Evolutionary conservation across 2,888 invertebrate genomes (phyloP).

Genomic region (Ryuthela nishihirai): DNA sequence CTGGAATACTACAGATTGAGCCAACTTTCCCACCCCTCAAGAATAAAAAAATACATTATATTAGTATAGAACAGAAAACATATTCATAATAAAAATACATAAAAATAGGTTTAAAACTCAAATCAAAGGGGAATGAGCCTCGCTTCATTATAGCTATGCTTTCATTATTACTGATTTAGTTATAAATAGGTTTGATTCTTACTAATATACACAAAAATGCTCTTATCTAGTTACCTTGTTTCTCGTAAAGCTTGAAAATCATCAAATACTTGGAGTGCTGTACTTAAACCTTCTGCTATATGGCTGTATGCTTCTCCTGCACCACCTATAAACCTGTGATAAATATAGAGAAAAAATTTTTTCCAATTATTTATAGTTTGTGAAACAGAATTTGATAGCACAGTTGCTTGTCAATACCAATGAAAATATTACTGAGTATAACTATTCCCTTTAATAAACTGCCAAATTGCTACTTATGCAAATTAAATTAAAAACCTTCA

Average conservation of each 20-base stretch:
- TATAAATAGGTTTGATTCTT: too few species aligned
- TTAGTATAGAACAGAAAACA: too few species aligned
- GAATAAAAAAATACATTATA: too few species aligned
- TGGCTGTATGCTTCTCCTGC: slow-evolving; percentile 85
- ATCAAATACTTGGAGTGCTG: slow-evolving; percentile 82
- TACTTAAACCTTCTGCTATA: slow-evolving; percentile 82
- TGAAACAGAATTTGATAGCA: neutral
- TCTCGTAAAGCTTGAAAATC: slow-evolving; percentile 60
- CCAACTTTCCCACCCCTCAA: too few species aligned
- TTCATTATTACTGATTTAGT: too few species aligned
- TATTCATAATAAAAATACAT: too few species aligned
- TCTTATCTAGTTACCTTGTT: slow-evolving; percentile 45
- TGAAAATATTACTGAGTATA: neutral
- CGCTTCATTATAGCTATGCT: too few species aligned
- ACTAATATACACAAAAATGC: too few species aligned
- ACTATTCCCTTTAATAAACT: neutral
- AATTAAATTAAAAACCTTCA: neutral
- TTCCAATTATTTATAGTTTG: neutral
- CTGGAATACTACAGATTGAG: too few species aligned
- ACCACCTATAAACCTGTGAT: slow-evolving; percentile 83
- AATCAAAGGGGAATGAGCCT: too few species aligned
- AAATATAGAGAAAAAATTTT: slow-evolving; percentile 34
- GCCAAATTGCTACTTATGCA: neutral
- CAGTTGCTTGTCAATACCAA: too few species aligned
- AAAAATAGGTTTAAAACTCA: too few species aligned